phyloP scores from a whole-genome alignment of 2,888 invertebrate species.

The Sesamia inferens region DNA sequence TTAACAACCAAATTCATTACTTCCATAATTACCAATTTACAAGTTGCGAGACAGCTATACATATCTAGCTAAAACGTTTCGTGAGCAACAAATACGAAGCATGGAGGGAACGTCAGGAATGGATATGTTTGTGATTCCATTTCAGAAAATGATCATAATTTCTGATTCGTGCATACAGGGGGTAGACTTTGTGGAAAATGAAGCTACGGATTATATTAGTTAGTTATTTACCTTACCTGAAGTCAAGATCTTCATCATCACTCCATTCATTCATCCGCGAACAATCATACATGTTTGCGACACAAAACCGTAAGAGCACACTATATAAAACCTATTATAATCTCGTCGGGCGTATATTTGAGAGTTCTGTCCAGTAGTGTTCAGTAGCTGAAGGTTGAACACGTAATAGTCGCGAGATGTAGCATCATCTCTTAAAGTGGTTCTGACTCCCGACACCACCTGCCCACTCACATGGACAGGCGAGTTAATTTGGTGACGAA shows the following conservation, averaged over 20 bases:
- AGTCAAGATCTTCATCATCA: conserved; percentile 57
- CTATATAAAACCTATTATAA: background rate
- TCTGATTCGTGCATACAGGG: conserved; percentile 17
- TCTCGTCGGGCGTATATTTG: background rate
- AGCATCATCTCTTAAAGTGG: conserved; percentile 69
- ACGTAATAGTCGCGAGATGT: conserved; percentile 57
- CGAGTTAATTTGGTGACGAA: conserved; percentile 53
- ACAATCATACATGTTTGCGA: conserved; percentile 23
- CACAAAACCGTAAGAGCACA: conserved; percentile 6
- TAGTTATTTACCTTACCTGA: conserved; percentile 27
- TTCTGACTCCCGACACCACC: conserved; percentile 44
- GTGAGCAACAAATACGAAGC: conserved; percentile 21
- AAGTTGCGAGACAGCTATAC: conserved; percentile 21
- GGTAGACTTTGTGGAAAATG: too few species aligned
- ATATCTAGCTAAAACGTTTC: conserved; percentile 25
- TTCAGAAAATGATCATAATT: conserved; percentile 26
- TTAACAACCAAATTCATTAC: conserved; percentile 53
- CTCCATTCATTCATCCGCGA: conserved; percentile 53
- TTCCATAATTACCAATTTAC: conserved; percentile 18
- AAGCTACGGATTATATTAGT: background rate
- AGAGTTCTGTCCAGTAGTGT: conserved; percentile 24
- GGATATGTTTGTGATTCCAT: conserved; percentile 2
- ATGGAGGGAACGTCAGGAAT: conserved; percentile 16
- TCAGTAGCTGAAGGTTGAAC: conserved; percentile 66
- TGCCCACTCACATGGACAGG: conserved; percentile 46